A percentile compares a stretch with the other conserved stretches of the same genome.
phyloP scores from a whole-genome alignment of 2,888 invertebrate species.

The Silvanus unidentatus region DNA sequence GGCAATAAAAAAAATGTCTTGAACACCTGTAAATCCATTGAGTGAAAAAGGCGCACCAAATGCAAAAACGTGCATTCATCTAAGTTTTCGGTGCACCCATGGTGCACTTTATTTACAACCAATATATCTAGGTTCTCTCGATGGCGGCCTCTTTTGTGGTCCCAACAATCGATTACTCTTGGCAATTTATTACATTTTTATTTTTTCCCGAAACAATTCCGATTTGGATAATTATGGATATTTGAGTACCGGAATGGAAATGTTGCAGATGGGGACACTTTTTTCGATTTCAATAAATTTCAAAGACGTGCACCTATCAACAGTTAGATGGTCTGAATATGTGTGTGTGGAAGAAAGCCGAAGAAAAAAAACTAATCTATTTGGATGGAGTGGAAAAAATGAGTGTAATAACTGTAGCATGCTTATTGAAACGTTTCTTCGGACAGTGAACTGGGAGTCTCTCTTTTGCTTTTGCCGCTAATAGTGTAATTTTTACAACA shows the following conservation, averaged over 20 bases:
- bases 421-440: conserved; percentile 5
- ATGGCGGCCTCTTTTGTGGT: conserved; percentile 38
- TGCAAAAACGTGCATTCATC: no score
- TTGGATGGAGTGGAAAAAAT: not conserved
- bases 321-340: no score
- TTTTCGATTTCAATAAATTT: no score
- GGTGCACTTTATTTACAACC: conserved; percentile 36
- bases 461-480: conserved; percentile 14
- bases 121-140: conserved; percentile 37
- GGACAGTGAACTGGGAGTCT: conserved; percentile 13
- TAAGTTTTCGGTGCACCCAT: conserved; percentile 23
- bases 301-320: no score
- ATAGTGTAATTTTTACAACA: conserved; percentile 14
- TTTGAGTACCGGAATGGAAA: no score
- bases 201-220: no score
- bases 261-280: no score
- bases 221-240: no score
- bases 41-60: conserved; percentile 24
- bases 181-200: conserved; percentile 35
- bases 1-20: conserved; percentile 5
- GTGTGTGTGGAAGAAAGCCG: no score
- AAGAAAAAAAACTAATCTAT: no score
- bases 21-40: conserved; percentile 27
- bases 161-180: conserved; percentile 36
- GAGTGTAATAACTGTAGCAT: conserved; percentile 14